A percentile compares a stretch with the other conserved stretches of the same genome.
Conservation (phyloP, 2,888 invertebrate genomes). For the Agrochola lota region DNA sequence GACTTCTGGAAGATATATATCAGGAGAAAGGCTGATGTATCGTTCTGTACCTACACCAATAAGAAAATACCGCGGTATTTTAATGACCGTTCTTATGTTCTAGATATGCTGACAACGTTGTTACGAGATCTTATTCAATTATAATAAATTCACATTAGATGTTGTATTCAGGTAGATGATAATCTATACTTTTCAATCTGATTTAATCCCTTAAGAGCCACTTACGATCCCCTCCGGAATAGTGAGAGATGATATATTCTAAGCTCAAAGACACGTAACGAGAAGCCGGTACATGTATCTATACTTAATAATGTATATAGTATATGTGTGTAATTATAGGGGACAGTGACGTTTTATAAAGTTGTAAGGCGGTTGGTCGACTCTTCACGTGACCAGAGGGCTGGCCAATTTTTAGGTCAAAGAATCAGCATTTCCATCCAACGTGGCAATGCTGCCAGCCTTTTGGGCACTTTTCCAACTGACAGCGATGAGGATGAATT, state of each 20-base stretch:
- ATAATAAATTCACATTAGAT: conserved; percentile 16
- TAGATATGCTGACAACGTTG: neutral
- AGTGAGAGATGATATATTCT: conserved; percentile 16
- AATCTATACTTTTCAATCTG: conserved; percentile 40
- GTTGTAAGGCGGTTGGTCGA: too few species aligned
- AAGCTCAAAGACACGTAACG: conserved; percentile 37
- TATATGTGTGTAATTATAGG: neutral
- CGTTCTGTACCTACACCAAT: neutral
- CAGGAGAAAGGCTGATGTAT: neutral
- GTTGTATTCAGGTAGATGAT: conserved; percentile 37
- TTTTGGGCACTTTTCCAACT: too few species aligned
- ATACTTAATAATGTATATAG: conserved; percentile 1
- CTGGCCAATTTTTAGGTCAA: too few species aligned
- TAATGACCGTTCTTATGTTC: too few species aligned
- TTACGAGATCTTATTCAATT: neutral
- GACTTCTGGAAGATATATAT: neutral
- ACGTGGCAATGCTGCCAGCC: too few species aligned
- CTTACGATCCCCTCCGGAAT: conserved; percentile 32
- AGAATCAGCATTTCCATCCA: too few species aligned
- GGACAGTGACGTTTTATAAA: neutral
- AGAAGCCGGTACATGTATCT: conserved; percentile 8
- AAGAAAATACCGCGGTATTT: neutral
- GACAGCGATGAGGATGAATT: too few species aligned
- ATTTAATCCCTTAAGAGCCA: conserved; percentile 51
- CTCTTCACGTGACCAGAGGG: too few species aligned